Conservation (phyloP, 1,140 invertebrate species). For the Solenopsis fugax region DNA sequence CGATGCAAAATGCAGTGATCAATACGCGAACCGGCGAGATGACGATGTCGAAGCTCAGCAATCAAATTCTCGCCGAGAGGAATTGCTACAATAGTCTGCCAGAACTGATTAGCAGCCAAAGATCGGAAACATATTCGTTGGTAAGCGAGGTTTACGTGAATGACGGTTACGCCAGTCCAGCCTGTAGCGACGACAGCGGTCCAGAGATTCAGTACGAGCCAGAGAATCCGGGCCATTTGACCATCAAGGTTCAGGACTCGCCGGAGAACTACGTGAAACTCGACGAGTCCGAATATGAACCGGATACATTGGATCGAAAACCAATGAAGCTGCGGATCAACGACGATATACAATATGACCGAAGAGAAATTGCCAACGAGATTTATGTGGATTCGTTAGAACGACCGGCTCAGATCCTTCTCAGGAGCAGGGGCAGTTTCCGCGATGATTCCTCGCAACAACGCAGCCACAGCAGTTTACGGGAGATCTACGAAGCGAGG, state of each 20-base stretch:
- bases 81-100: slow-evolving; percentile 85
- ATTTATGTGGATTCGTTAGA: slow-evolving; percentile 87
- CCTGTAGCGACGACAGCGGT: slow-evolving; percentile 89
- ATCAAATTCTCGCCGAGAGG: slow-evolving; percentile 85
- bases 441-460: slow-evolving; percentile 83
- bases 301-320: slow-evolving; percentile 94
- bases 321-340: slow-evolving; percentile 89
- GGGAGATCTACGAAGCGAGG: slow-evolving; percentile 91
- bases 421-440: slow-evolving; percentile 89
- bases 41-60: slow-evolving; percentile 86
- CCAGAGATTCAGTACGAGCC: slow-evolving; percentile 88
- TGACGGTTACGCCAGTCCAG: slow-evolving; percentile 91
- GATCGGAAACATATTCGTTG: slow-evolving; percentile 88
- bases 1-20: slow-evolving; percentile 91
- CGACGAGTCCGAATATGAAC: slow-evolving; percentile 93
- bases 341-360: slow-evolving; percentile 80
- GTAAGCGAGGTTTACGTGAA: slow-evolving; percentile 93
- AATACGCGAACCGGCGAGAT: slow-evolving; percentile 88
- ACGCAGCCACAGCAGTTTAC: slow-evolving; percentile 89
- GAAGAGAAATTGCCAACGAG: slow-evolving; percentile 81
- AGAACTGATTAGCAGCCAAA: slow-evolving; percentile 83
- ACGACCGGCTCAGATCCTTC: slow-evolving; percentile 87
- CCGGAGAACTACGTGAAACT: slow-evolving; percentile 90
- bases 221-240: slow-evolving; percentile 90
- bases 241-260: slow-evolving; percentile 93